Base-by-base conservation (phyloP, 2,888 invertebrate genomes). In the Scaeva pyrastri region DNA sequence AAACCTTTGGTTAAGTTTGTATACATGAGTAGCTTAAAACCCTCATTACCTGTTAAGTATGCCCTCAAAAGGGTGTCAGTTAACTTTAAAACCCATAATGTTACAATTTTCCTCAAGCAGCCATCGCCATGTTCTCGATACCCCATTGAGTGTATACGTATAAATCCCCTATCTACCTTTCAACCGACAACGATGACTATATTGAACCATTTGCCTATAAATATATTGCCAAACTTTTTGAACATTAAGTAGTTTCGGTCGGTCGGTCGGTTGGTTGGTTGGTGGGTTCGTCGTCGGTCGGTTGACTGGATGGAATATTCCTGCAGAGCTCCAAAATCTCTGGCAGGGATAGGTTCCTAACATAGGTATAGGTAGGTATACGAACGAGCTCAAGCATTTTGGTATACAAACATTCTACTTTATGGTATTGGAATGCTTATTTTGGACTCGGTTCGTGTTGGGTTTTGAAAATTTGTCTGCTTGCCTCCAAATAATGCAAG, bases 211-310 rank as follows among this genome's bases (percentile, higher is more conserved):
- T 74, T 62, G 74, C 77, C 82, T 77, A 77, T 78, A 78, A 74
- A 86, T 78, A 86, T 78, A 86, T 82, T 77, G 82, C 64, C 70
- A 82, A 86, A 86, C 86, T 86, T 86, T 86, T 82, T 64, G 70
- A 76, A 74, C 86, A 86, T 86, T 86, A 86, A 86, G 86, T 86
- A 82, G 86, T 78, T 81, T 74, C 82, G 82, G 82, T 86, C 74
- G 86, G 86, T 83, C 74, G 77, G 56, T 31, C 8, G 31, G 6
- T 31, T 1, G 6, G 31, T 31, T n/a, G 86, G 86, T 83, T 74
- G 77, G 56, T 31, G 5, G 31, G 6, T 31, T 1, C 31, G 31
- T 31, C n/a, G 82, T 86, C 74, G 86, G 86, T 74, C 82, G 82
- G 82, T 86, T 71, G 82, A 82, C 21, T 60, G 60, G 66, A 76